Percentiles rank a stretch among this genome's conserved stretches.
Conservation (phyloP, 2,888 invertebrate species). For the Acleris holmiana region DNA sequence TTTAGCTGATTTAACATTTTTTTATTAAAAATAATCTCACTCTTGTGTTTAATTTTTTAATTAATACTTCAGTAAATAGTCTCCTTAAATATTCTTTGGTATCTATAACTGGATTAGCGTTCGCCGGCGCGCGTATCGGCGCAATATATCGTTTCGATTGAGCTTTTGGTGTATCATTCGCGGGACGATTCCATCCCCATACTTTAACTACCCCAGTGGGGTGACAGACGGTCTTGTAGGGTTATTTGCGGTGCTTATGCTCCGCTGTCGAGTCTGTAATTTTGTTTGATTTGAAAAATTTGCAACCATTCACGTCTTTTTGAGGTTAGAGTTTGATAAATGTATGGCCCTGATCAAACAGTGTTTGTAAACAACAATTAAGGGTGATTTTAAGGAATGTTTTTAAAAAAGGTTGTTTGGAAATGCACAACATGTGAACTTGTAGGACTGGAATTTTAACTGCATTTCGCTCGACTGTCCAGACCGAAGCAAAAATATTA, state of each 20-base stretch:
- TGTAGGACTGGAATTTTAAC: too few species aligned
- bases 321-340: slow-evolving; percentile 12
- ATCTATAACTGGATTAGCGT: slow-evolving; percentile 77
- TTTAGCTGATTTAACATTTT: too few species aligned
- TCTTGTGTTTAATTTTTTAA: too few species aligned
- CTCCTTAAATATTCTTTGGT: slow-evolving; percentile 56
- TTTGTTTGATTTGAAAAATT: slow-evolving; percentile 32
- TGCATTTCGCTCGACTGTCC: too few species aligned
- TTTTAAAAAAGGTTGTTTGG: too few species aligned
- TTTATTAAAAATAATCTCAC: too few species aligned
- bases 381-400: too few species aligned
- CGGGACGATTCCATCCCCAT: slow-evolving; percentile 61
- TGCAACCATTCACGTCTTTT: slow-evolving; percentile 18
- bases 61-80: background rate
- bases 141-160: slow-evolving; percentile 80
- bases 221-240: slow-evolving; percentile 49
- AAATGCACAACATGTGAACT: too few species aligned
- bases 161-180: slow-evolving; percentile 80
- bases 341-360: too few species aligned
- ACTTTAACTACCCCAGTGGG: slow-evolving; percentile 50
- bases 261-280: slow-evolving; percentile 37
- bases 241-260: slow-evolving; percentile 40
- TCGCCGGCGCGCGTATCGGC: slow-evolving; percentile 65
- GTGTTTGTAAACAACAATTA: too few species aligned
- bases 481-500: too few species aligned